Evolutionary conservation across 2,797 vertebrate genomes (phyloP).

Genomic region (Rhodeus uyekii): DNA sequence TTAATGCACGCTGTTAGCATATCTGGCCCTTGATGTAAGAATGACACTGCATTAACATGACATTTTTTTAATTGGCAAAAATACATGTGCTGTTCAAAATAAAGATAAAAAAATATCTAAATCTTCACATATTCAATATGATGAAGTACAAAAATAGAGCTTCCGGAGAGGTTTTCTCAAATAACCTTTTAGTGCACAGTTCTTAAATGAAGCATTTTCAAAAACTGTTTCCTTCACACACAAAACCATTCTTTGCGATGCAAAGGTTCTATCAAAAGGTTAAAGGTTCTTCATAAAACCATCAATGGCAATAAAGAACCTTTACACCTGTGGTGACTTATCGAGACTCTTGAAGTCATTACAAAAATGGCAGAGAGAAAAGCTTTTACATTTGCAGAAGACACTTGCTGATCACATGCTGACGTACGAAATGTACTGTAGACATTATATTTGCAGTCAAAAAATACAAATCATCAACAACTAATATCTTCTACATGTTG

Average conservation of each 20-base stretch:
- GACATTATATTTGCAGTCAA: not conserved
- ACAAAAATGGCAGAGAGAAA: not conserved
- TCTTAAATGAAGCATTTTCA: too few relatives aligned
- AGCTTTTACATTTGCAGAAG: not conserved
- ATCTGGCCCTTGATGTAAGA: not conserved
- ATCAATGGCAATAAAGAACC: not conserved
- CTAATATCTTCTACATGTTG: not conserved
- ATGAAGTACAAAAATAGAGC: too few relatives aligned
- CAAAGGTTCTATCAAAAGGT: not conserved
- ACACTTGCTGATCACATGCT: too few relatives aligned
- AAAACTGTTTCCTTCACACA: too few relatives aligned
- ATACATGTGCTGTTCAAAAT: not conserved
- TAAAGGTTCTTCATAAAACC: not conserved
- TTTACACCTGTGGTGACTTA: not conserved
- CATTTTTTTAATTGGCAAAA: not conserved
- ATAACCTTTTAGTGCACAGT: too few relatives aligned
- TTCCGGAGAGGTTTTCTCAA: too few relatives aligned
- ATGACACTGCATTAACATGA: not conserved
- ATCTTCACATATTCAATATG: not conserved
- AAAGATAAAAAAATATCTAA: too few relatives aligned
- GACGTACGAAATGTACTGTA: too few relatives aligned
- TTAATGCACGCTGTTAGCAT: too few relatives aligned
- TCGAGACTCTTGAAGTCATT: not conserved
- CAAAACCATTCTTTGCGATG: not conserved
- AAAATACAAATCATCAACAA: not conserved